Evolutionary conservation across 2,113 vertebrate genomes (phyloP).

Genomic region (Empidonax traillii): DNA sequence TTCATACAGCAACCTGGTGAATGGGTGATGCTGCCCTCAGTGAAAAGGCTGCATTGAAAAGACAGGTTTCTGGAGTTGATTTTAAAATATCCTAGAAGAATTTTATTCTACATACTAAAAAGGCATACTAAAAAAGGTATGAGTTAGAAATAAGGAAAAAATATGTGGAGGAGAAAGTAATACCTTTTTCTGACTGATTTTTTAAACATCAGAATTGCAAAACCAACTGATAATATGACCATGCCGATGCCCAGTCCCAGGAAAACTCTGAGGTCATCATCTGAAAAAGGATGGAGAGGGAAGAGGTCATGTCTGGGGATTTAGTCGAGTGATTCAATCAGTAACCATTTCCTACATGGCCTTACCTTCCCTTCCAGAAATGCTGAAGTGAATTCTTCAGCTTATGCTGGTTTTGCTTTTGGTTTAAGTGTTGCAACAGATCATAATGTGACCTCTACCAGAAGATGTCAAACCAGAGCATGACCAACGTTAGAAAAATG

Average conservation of each 20-base stretch:
- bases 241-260: conserved; percentile 44
- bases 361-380: not conserved
- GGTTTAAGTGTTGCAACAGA: not conserved
- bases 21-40: not conserved
- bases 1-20: not conserved
- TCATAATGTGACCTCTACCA: rapidly evolving
- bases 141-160: not conserved
- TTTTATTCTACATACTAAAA: not conserved
- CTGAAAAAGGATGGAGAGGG: conserved; percentile 38
- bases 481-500: rapidly evolving
- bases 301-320: not conserved
- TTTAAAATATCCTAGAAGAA: not conserved
- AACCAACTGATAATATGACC: not conserved
- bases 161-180: not conserved
- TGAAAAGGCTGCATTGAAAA: not conserved
- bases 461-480: not conserved
- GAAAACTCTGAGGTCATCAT: conserved; percentile 27
- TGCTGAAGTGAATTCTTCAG: not conserved
- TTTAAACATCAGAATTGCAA: conserved; percentile 53
- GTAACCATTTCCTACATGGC: not conserved
- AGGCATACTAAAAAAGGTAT: rapidly evolving
- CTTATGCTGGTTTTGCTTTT: not conserved
- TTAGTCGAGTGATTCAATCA: rapidly evolving
- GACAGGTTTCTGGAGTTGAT: not conserved
- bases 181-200: conserved; percentile 74